Evolutionary conservation across 2,797 vertebrate species (phyloP), one percentile per base, ranked within the genome.

Genomic region (Picus viridis): DNA sequence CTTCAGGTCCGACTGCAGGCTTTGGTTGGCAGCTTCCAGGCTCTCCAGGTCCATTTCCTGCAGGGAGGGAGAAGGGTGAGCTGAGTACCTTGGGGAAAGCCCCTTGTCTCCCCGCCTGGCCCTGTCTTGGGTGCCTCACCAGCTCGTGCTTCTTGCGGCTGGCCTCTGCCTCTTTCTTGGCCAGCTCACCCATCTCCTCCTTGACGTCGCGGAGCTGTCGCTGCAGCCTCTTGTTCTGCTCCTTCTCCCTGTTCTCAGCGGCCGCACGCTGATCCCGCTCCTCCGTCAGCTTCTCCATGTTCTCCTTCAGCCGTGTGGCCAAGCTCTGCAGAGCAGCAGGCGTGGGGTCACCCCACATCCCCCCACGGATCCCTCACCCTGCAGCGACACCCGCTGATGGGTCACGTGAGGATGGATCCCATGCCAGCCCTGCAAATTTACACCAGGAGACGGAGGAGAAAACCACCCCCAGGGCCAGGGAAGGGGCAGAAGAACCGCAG

Each of bases 21-120:
- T 99, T 97, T 99, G 99, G 97, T 99, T 99, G 78, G 99, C 99
- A 0, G 99, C 99, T 96, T 99, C 99, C 83, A 99, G 97, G 86
- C 99, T 99, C 92, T 99, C 99, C 61, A 99, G 98, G 94, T 99
- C 99, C 99, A 99, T 99, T 97, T 99, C 99, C 99, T 99, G 65
- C 2, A 0, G 5, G 76, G 30, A 84, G 4, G 30, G 14, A 74
- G 12, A 0, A 2, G 69, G 41, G 30, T 82, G 83, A 92, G 71
- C 16, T 0, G 0, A 6, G 9, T 32, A 27, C 14, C 12, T 5
- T 1, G 1, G 4, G 17, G 8, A 75, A 70, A 63, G 1, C 7
- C 16, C 58, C 39, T 15, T 0, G 5, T 9, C 47, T 4, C 5
- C 59, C 49, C 19, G 32, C 18, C 61, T 2, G 1, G 19, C 26